A percentile compares a stretch with the other conserved stretches of the same genome.
These are phyloP conservation scores for Emydura subglobosa DNA, from an alignment of 2,113 vertebrate genomes.

Conservation along the genomic window DNA sequence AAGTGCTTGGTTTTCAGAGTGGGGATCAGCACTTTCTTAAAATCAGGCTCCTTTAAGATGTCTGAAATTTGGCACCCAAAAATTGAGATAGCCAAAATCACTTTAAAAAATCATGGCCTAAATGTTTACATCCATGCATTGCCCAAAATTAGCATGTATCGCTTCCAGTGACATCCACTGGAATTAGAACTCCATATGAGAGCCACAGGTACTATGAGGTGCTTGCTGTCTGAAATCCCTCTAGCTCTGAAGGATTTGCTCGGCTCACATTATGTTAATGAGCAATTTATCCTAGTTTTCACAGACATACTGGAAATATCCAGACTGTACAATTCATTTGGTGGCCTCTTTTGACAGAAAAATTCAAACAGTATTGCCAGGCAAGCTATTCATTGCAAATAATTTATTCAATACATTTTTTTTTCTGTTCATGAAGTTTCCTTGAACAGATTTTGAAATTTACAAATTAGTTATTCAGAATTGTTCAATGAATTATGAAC, in stretches of 20 bases:
- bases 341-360: not conserved
- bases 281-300: not conserved
- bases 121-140: not conserved
- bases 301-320: not conserved
- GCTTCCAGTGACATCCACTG: not conserved
- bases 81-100: not conserved
- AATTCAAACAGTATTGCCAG: not conserved
- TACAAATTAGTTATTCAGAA: not conserved
- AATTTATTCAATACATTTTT: accelerated
- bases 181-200: not conserved
- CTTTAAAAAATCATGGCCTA: not conserved
- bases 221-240: not conserved
- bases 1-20: not conserved
- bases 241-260: not conserved
- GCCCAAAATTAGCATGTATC: not conserved
- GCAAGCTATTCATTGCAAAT: not conserved
- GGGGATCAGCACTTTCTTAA: not conserved
- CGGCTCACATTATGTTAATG: not conserved
- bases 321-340: not conserved
- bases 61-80: not conserved
- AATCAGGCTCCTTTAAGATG: not conserved
- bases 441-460: constrained; percentile 1
- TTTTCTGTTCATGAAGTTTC: constrained; percentile 7
- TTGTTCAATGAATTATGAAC: accelerated
- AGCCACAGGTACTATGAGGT: not conserved